Evolutionary conservation across 2,113 vertebrate genomes (phyloP).

Genomic region (Sceloporus undulatus): DNA sequence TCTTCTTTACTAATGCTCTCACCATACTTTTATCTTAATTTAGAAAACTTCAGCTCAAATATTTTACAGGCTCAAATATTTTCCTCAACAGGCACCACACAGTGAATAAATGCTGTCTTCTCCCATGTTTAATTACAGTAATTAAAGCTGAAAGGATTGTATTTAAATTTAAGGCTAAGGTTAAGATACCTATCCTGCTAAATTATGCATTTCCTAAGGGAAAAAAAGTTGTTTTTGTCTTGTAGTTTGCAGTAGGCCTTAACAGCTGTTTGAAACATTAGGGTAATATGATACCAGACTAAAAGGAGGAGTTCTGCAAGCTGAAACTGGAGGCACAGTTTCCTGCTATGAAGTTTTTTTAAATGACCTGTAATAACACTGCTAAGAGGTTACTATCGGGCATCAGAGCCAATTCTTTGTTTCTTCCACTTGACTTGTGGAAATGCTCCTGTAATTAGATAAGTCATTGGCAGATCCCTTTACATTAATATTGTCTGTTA

Average conservation of each 20-base stretch:
- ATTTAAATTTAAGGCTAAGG: background rate
- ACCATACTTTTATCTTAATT: background rate
- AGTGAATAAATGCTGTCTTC: background rate
- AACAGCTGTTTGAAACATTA: slow-evolving; percentile 60
- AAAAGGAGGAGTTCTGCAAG: slow-evolving; percentile 75
- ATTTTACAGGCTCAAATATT: background rate
- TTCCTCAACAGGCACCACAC: background rate
- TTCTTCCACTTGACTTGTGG: slow-evolving; percentile 35
- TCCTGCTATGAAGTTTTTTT: slow-evolving; percentile 72
- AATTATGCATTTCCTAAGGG: slow-evolving; percentile 4
- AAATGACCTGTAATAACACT: slow-evolving; percentile 91
- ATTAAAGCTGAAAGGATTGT: background rate
- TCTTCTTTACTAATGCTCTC: background rate
- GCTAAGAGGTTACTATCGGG: slow-evolving; percentile 89
- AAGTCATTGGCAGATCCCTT: background rate
- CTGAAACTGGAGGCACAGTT: slow-evolving; percentile 76
- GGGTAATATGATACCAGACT: slow-evolving; percentile 79
- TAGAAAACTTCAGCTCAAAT: background rate
- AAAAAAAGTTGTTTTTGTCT: slow-evolving; percentile 63
- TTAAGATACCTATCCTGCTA: background rate
- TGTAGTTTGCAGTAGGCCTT: slow-evolving; percentile 47
- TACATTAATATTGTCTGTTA: background rate
- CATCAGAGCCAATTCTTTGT: slow-evolving; percentile 64
- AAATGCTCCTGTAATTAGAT: background rate
- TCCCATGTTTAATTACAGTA: background rate